Evolutionary conservation across 2,888 invertebrate species (phyloP).

Genomic region (Aleiodes testaceus): DNA sequence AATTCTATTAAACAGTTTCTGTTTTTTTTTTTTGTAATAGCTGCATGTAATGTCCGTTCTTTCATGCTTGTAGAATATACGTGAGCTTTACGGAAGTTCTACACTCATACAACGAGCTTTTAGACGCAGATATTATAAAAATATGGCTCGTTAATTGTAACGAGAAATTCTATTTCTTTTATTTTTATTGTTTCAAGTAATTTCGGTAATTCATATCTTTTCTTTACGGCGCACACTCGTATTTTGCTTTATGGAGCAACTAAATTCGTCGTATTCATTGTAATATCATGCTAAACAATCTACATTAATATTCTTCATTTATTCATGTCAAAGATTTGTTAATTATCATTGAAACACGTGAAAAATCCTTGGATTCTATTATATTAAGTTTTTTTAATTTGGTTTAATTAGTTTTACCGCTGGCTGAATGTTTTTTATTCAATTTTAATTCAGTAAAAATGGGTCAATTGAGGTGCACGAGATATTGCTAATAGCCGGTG

Average conservation of each 20-base stretch:
- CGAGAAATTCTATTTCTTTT: slow-evolving; percentile 26
- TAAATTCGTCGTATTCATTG: slow-evolving; percentile 45
- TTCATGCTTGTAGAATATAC: not conserved
- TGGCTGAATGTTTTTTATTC: not conserved
- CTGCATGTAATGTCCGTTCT: not conserved
- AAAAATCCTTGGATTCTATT: slow-evolving; percentile 20
- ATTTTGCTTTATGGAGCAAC: slow-evolving; percentile 39
- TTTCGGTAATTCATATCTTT: slow-evolving; percentile 9
- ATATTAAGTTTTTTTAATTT: slow-evolving; percentile 34
- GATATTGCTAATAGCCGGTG: slow-evolving; percentile 1
- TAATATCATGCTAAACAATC: slow-evolving; percentile 48
- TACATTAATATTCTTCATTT: slow-evolving; percentile 48
- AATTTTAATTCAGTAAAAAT: not conserved
- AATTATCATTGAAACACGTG: not conserved
- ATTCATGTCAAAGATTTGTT: slow-evolving; percentile 36
- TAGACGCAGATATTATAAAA: no score
- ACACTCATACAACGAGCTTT: no score
- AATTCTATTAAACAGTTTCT: slow-evolving; percentile 12
- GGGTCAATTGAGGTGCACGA: slow-evolving; percentile 6
- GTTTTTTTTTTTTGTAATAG: slow-evolving; percentile 7
- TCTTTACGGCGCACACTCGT: slow-evolving; percentile 1
- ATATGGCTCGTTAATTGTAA: no score
- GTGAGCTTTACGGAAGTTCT: no score
- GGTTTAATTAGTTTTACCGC: not conserved
- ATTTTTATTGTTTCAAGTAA: not conserved